Conservation (phyloP, 2,797 vertebrate species). For the Aeoliscus strigatus region DNA sequence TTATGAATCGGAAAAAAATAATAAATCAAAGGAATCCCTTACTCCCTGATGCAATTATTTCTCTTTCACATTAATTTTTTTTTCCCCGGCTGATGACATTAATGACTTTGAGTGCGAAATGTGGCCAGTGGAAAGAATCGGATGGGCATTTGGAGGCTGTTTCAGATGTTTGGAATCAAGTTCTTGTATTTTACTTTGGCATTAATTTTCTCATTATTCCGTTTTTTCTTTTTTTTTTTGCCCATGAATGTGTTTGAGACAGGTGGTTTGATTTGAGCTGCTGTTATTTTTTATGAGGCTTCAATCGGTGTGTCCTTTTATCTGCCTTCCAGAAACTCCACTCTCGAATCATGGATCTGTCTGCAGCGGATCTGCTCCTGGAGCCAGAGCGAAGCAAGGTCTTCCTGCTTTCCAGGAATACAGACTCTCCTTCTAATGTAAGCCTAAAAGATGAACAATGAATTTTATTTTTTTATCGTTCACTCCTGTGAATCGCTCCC, state of each 20-base stretch:
- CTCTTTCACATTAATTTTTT: slow-evolving; percentile 83
- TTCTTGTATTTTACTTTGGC: not conserved
- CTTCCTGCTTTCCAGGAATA: slow-evolving; percentile 64
- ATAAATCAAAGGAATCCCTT: slow-evolving; percentile 77
- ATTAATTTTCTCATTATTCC: too few relatives aligned
- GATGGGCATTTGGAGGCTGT: slow-evolving; percentile 9
- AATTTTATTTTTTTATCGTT: slow-evolving; percentile 1
- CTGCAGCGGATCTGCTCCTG: slow-evolving; percentile 80
- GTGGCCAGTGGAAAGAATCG: slow-evolving; percentile 53
- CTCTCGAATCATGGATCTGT: slow-evolving; percentile 83
- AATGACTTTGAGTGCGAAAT: slow-evolving; percentile 83
- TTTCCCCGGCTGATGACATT: slow-evolving; percentile 79
- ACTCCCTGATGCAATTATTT: slow-evolving; percentile 92
- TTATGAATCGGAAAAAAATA: slow-evolving; percentile 78
- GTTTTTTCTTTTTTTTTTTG: too few relatives aligned
- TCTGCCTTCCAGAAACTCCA: slow-evolving; percentile 81
- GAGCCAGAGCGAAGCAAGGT: slow-evolving; percentile 76
- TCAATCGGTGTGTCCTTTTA: slow-evolving; percentile 9
- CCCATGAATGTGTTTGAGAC: not conserved
- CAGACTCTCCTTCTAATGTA: slow-evolving; percentile 73
- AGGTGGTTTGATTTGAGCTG: too few relatives aligned
- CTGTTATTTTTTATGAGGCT: too few relatives aligned
- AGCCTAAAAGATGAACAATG: slow-evolving; percentile 40
- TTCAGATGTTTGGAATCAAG: not conserved
- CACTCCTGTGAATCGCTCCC: slow-evolving; percentile 30